Conservation (phyloP, 53 echinoderm and acorn worm genomes). For the Luidia sarsii region DNA sequence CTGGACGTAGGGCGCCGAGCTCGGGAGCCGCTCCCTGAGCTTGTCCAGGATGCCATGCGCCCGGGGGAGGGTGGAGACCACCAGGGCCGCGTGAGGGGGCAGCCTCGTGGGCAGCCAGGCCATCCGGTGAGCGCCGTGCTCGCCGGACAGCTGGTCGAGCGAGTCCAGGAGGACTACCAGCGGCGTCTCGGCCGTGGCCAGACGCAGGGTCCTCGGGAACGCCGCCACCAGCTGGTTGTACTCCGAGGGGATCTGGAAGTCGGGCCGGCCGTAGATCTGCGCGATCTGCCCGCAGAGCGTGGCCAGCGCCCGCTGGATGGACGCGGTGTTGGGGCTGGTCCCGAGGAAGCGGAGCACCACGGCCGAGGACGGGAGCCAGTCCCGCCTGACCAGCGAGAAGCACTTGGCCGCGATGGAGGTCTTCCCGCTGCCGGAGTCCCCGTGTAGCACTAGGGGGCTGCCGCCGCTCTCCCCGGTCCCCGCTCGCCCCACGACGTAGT, state of each 20-base stretch:
- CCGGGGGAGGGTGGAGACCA: slow-evolving; percentile 50
- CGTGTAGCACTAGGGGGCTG: slow-evolving; percentile 35
- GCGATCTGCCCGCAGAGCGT: slow-evolving; percentile 49
- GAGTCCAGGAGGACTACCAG: slow-evolving; percentile 57
- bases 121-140: slow-evolving; percentile 54
- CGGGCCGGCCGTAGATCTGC: slow-evolving; percentile 15
- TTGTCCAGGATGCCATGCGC: slow-evolving; percentile 48
- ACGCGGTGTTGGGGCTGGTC: slow-evolving; percentile 42
- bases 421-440: slow-evolving; percentile 58
- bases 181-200: slow-evolving; percentile 39
- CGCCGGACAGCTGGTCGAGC: slow-evolving; percentile 56
- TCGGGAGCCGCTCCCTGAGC: slow-evolving; percentile 16
- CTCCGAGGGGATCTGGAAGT: slow-evolving; percentile 39
- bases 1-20: not conserved
- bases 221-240: slow-evolving; percentile 45
- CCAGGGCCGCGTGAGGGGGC: slow-evolving; percentile 37
- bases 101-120: slow-evolving; percentile 55
- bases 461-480: not conserved
- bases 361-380: slow-evolving; percentile 1
- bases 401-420: slow-evolving; percentile 58
- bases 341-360: slow-evolving; percentile 55
- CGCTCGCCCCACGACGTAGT: slow-evolving; percentile 19
- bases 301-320: slow-evolving; percentile 19
- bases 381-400: not conserved
- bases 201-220: slow-evolving; percentile 3